These are phyloP conservation scores for Corythaeola cristata DNA, from an alignment of 2,113 vertebrate genomes.

Conservation along the genomic window DNA sequence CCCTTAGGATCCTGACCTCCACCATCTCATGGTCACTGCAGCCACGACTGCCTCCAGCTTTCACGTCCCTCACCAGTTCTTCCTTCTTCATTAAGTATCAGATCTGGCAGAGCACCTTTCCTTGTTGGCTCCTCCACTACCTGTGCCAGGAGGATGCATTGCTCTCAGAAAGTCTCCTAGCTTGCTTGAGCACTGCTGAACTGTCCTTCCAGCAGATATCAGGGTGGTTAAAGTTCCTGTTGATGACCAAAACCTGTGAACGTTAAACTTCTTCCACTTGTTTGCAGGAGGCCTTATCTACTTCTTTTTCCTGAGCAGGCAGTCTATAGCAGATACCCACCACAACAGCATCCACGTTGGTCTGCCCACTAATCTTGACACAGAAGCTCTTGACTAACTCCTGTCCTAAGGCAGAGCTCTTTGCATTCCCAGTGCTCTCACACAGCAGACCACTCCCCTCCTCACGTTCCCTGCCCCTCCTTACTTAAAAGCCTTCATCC, in stretches of 20 bases:
- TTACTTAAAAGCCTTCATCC: neutral
- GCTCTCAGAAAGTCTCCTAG: neutral
- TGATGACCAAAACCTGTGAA: neutral
- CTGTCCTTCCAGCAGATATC: neutral
- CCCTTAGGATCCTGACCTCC: neutral
- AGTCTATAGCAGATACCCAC: neutral
- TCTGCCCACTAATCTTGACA: neutral
- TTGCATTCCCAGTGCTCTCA: neutral
- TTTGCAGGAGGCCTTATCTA: neutral
- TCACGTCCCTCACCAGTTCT: neutral
- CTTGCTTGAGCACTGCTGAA: neutral
- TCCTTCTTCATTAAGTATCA: neutral
- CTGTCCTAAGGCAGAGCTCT: neutral
- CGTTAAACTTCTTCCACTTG: neutral
- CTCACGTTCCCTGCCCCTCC: neutral
- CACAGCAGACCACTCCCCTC: neutral
- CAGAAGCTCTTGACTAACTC: neutral
- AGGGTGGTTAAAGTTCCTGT: rapidly evolving
- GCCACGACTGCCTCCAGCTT: neutral
- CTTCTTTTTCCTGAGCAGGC: neutral
- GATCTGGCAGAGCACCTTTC: neutral
- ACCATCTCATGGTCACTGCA: neutral
- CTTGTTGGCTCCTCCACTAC: neutral
- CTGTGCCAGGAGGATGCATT: neutral
- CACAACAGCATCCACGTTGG: neutral